Evolutionary conservation across 2,113 vertebrate genomes (phyloP).

Genomic region (Uria aalge): DNA sequence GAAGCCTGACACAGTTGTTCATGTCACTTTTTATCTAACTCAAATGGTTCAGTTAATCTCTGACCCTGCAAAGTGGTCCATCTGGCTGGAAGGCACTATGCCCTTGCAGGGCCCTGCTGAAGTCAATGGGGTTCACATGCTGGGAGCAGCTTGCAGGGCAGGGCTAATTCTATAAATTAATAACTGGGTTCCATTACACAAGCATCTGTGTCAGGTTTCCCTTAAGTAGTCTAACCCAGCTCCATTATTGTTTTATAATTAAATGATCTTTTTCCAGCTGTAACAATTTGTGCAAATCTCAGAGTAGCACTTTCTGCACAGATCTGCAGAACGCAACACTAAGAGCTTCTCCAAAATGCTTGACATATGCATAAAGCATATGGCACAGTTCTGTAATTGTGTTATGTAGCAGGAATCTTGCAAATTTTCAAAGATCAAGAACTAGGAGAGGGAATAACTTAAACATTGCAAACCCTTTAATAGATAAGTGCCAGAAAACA

Average conservation of each 20-base stretch:
- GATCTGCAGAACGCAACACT: neutral
- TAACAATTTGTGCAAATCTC: neutral
- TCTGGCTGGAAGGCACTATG: neutral
- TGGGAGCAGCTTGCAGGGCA: neutral
- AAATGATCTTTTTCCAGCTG: neutral
- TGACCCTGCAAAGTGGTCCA: neutral
- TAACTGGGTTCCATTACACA: neutral
- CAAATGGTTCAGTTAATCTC: neutral
- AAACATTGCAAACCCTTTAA: neutral
- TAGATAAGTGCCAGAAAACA: neutral
- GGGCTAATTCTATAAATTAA: neutral
- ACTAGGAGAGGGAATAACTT: neutral
- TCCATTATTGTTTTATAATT: neutral
- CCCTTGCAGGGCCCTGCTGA: neutral
- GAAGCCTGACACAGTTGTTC: neutral
- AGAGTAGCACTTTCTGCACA: neutral
- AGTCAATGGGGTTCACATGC: neutral
- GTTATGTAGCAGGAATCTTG: neutral
- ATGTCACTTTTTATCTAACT: neutral
- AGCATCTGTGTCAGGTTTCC: constrained; percentile 11
- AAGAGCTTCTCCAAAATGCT: neutral
- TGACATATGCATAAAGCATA: constrained; percentile 39
- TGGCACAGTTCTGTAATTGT: constrained; percentile 12
- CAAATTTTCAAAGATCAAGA: constrained; percentile 27
- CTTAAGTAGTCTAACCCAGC: neutral